A percentile compares a stretch with the other conserved stretches of the same genome.
Evolutionary conservation across 1,140 invertebrate species (phyloP).

Genomic region (Drosophila bipectinata): DNA sequence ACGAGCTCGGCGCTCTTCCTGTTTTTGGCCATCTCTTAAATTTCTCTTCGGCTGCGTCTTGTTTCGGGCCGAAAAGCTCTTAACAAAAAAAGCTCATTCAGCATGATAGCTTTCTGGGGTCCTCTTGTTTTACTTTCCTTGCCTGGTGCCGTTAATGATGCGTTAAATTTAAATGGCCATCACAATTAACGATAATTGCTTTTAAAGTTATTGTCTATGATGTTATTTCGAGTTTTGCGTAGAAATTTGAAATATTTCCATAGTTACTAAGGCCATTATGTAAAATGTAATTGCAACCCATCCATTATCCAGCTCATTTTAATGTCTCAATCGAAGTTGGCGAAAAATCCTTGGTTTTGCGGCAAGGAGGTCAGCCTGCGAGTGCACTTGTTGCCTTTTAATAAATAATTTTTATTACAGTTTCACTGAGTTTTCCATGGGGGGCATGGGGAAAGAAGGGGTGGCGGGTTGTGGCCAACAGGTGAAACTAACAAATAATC

Average conservation of each 20-base stretch:
- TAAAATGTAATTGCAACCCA: not conserved
- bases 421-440: slow-evolving; percentile 34
- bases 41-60: slow-evolving; percentile 5
- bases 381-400: slow-evolving; percentile 76
- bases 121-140: slow-evolving; percentile 34
- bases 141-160: slow-evolving; percentile 65
- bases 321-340: slow-evolving; percentile 9
- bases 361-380: slow-evolving; percentile 15
- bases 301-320: slow-evolving; percentile 14
- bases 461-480: slow-evolving; percentile 28
- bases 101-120: slow-evolving; percentile 11
- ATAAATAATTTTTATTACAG: slow-evolving; percentile 63
- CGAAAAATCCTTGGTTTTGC: slow-evolving; percentile 2
- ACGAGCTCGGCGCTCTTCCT: slow-evolving; percentile 18
- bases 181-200: slow-evolving; percentile 79
- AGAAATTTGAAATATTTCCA: slow-evolving; percentile 35
- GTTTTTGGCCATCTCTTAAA: slow-evolving; percentile 35
- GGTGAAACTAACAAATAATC: slow-evolving; percentile 56
- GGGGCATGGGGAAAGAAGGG: not conserved
- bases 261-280: slow-evolving; percentile 34
- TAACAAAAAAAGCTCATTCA: slow-evolving; percentile 45
- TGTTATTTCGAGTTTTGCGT: slow-evolving; percentile 42
- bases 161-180: slow-evolving; percentile 82
- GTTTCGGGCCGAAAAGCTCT: slow-evolving; percentile 39
- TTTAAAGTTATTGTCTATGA: slow-evolving; percentile 75